These are phyloP conservation scores for Regulus satrapa DNA, from an alignment of 2,113 vertebrate species.

Conservation along the genomic window DNA sequence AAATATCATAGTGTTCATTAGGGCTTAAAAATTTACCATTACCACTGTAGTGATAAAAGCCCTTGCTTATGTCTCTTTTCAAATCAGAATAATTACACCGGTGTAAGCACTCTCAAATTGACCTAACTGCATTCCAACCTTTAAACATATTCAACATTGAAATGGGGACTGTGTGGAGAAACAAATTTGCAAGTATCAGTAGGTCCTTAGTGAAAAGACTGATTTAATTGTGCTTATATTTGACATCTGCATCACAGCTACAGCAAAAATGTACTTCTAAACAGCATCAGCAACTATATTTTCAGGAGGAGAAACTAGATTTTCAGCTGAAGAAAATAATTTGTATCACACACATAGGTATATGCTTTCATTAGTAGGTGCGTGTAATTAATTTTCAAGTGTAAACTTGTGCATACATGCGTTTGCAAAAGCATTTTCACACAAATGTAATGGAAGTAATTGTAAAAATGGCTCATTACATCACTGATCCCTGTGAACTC, in stretches of 20 bases:
- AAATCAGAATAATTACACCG: slow-evolving; percentile 9
- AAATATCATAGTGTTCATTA: not conserved
- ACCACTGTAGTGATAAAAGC: not conserved
- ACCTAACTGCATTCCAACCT: slow-evolving; percentile 16
- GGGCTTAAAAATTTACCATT: not conserved
- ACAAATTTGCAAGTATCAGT: slow-evolving; percentile 29
- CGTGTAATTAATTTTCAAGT: slow-evolving; percentile 18
- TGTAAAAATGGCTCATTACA: slow-evolving; percentile 20
- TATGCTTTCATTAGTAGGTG: slow-evolving; percentile 10
- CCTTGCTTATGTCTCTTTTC: not conserved
- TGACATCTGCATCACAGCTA: slow-evolving; percentile 13
- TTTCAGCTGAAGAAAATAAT: not conserved
- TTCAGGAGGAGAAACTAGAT: not conserved
- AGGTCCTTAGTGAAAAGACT: slow-evolving; percentile 17
- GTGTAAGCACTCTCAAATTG: slow-evolving; percentile 35
- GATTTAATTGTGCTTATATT: slow-evolving; percentile 7
- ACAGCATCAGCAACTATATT: not conserved
- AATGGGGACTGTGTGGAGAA: not conserved
- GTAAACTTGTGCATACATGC: slow-evolving; percentile 20
- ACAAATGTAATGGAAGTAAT: slow-evolving; percentile 9
- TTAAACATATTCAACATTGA: not conserved
- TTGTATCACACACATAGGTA: not conserved
- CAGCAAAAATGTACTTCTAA: not conserved
- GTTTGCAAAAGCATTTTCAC: slow-evolving; percentile 25
- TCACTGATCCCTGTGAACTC: slow-evolving; percentile 68